A percentile compares a stretch with the other conserved stretches of the same genome.
phyloP scores from a whole-genome alignment of 2,113 vertebrate species.

The Leptobrachium leishanense region DNA sequence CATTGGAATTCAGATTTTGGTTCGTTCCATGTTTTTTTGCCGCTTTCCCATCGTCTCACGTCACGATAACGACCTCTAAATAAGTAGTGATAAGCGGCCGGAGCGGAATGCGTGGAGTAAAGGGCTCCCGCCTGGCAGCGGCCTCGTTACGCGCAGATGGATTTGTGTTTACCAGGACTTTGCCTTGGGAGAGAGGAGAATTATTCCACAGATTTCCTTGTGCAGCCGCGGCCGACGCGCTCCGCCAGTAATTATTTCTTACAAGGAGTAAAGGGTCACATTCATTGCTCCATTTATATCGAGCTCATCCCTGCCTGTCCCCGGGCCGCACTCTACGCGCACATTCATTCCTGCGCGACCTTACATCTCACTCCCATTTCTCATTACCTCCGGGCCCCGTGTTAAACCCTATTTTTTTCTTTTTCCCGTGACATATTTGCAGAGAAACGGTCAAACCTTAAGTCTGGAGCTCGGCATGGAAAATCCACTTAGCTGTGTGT shows the following conservation, averaged over 20 bases:
- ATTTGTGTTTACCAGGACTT: slow-evolving; percentile 34
- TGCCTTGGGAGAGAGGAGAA: slow-evolving; percentile 29
- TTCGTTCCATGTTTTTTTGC: too few species aligned
- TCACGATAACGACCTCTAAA: not conserved
- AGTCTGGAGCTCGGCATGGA: slow-evolving; percentile 4
- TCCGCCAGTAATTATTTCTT: slow-evolving; percentile 45
- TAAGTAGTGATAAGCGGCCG: slow-evolving; percentile 25
- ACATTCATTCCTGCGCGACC: slow-evolving; percentile 9
- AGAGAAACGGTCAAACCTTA: slow-evolving; percentile 13
- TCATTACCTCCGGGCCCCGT: slow-evolving; percentile 15
- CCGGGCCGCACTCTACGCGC: slow-evolving; percentile 7
- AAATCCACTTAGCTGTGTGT: slow-evolving; percentile 21
- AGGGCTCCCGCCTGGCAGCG: slow-evolving; percentile 15
- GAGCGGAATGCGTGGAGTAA: slow-evolving; percentile 15
- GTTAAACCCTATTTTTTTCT: slow-evolving; percentile 22
- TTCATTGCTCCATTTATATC: slow-evolving; percentile 28
- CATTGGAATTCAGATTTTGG: too few species aligned
- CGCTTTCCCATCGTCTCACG: too few species aligned
- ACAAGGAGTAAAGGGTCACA: slow-evolving; percentile 26
- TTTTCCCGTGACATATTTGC: slow-evolving; percentile 13
- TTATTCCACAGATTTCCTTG: slow-evolving; percentile 30
- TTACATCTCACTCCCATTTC: slow-evolving; percentile 26
- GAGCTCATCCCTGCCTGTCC: slow-evolving; percentile 25
- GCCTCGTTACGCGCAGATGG: slow-evolving; percentile 28
- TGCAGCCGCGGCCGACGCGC: slow-evolving; percentile 17